A percentile compares a stretch with the other conserved stretches of the same genome.
These are phyloP conservation scores for Laothoe populi DNA, from an alignment of 2,888 invertebrate species.

Conservation along the genomic window DNA sequence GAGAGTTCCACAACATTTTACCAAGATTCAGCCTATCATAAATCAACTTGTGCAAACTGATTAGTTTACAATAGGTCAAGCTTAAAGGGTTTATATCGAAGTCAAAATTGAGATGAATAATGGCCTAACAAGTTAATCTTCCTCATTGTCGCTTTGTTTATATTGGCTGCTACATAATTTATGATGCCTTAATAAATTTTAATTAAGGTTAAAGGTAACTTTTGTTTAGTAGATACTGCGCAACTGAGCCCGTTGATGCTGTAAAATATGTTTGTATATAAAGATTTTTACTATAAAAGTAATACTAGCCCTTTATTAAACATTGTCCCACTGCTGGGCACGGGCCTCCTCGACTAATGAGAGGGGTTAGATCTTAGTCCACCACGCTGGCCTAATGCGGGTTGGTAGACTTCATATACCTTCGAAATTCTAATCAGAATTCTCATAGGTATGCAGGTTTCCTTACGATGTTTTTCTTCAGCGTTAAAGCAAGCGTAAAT, in stretches of 20 bases:
- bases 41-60: conserved; percentile 17
- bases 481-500: too few species aligned
- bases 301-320: too few species aligned
- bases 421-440: too few species aligned
- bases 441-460: too few species aligned
- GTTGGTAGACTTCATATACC: too few species aligned
- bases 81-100: conserved; percentile 2
- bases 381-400: too few species aligned
- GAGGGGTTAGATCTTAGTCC: too few species aligned
- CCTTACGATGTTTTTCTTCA: too few species aligned
- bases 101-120: conserved; percentile 18
- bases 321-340: too few species aligned
- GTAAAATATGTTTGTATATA: too few species aligned
- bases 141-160: neutral
- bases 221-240: neutral
- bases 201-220: neutral
- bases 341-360: too few species aligned
- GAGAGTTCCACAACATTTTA: neutral
- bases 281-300: too few species aligned
- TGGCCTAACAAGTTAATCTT: conserved; percentile 7
- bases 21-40: neutral
- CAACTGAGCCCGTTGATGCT: neutral
- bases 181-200: neutral
- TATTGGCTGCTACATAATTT: neutral
- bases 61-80: conserved; percentile 20